phyloP scores from a whole-genome alignment of 2,113 vertebrate species.

The Gavialis gangeticus region DNA sequence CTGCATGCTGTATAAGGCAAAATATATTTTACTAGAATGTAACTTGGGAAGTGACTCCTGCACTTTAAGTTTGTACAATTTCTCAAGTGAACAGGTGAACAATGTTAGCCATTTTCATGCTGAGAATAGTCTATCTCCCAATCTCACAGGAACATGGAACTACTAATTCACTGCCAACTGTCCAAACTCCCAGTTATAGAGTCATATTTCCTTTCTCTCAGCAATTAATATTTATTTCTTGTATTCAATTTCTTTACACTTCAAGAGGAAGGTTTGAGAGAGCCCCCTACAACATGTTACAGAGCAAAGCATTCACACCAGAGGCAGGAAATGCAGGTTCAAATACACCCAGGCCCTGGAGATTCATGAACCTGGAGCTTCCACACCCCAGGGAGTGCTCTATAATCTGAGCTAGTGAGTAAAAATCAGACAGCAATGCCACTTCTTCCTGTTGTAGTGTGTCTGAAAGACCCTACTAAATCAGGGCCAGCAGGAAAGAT shows the following conservation, averaged over 20 bases:
- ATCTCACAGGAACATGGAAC: not conserved
- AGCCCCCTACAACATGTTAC: too few relatives aligned
- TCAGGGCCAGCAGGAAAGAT: too few relatives aligned
- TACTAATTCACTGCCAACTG: too few relatives aligned
- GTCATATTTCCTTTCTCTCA: too few relatives aligned
- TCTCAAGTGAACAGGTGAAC: not conserved
- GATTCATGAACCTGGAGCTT: not conserved
- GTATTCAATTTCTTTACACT: too few relatives aligned
- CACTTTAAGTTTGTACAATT: not conserved
- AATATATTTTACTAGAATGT: slow-evolving; percentile 12
- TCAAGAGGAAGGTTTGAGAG: too few relatives aligned
- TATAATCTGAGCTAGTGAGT: not conserved
- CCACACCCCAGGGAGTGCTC: not conserved
- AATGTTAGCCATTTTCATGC: not conserved
- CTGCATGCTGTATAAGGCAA: not conserved
- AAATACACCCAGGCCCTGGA: not conserved
- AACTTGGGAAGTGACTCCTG: slow-evolving; percentile 2
- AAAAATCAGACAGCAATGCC: not conserved
- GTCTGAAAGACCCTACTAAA: not conserved
- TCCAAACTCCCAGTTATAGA: too few relatives aligned
- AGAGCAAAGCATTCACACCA: not conserved
- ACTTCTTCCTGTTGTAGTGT: not conserved
- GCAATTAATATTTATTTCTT: too few relatives aligned
- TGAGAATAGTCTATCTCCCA: not conserved
- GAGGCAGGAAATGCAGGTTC: not conserved